These are phyloP conservation scores for Hyphantria cunea DNA, from an alignment of 1,140 invertebrate genomes.

Conservation along the genomic window DNA sequence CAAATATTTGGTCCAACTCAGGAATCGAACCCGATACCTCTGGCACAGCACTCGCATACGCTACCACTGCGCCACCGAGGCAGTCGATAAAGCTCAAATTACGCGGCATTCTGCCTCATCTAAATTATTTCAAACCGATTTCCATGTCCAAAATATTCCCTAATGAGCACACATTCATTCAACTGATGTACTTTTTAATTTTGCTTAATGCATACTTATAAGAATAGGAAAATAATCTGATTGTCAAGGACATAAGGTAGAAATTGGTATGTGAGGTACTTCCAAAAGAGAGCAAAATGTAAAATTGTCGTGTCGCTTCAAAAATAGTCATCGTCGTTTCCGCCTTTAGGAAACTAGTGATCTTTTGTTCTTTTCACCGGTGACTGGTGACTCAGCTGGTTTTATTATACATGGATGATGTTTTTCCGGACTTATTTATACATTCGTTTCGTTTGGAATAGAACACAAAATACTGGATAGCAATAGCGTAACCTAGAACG, in stretches of 20 bases:
- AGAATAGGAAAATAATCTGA: slow-evolving; percentile 16
- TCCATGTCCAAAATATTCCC: slow-evolving; percentile 48
- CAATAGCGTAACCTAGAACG: too few relatives aligned
- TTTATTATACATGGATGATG: slow-evolving; percentile 30
- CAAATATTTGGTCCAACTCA: too few relatives aligned
- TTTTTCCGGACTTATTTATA: slow-evolving; percentile 20
- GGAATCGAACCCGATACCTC: too few relatives aligned
- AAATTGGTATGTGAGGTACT: slow-evolving; percentile 42
- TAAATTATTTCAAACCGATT: slow-evolving; percentile 33
- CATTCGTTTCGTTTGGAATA: not conserved
- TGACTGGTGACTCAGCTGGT: slow-evolving; percentile 38
- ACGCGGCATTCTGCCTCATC: slow-evolving; percentile 35
- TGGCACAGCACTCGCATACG: too few relatives aligned
- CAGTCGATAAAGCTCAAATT: slow-evolving; percentile 35
- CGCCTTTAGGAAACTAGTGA: slow-evolving; percentile 64
- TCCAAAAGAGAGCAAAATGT: slow-evolving; percentile 48
- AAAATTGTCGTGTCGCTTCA: slow-evolving; percentile 53
- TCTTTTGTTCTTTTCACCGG: slow-evolving; percentile 60
- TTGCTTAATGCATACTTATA: slow-evolving; percentile 7
- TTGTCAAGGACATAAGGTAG: slow-evolving; percentile 45
- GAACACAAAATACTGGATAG: not conserved
- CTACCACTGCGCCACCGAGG: too few relatives aligned
- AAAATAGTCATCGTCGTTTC: slow-evolving; percentile 73
- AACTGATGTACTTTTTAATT: slow-evolving; percentile 18
- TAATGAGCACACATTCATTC: slow-evolving; percentile 50